Evolutionary conservation across 2,888 invertebrate genomes (phyloP).

Genomic region (Mactromeris polynyma): DNA sequence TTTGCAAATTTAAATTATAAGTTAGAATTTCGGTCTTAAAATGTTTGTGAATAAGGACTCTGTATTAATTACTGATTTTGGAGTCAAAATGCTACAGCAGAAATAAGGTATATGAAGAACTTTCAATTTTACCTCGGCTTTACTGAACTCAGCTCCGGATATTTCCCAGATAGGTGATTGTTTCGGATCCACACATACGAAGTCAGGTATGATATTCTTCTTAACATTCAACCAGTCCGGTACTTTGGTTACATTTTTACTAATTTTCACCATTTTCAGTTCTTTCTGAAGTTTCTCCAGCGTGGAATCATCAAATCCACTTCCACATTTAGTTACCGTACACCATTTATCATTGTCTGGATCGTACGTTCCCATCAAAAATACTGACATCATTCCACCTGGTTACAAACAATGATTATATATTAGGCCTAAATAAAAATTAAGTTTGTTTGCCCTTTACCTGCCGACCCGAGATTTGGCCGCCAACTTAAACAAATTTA

Average conservation of each 20-base stretch:
- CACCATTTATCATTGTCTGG: slow-evolving; percentile 91
- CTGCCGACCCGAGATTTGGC: too few relatives aligned
- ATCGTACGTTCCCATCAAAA: slow-evolving; percentile 97
- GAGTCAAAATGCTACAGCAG: too few relatives aligned
- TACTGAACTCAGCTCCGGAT: slow-evolving; percentile 91
- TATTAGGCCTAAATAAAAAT: too few relatives aligned
- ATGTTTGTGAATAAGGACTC: too few relatives aligned
- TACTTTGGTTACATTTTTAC: slow-evolving; percentile 88
- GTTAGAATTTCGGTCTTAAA: too few relatives aligned
- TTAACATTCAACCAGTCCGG: slow-evolving; percentile 95
- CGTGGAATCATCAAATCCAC: slow-evolving; percentile 95
- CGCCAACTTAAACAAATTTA: too few relatives aligned
- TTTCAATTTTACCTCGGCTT: slow-evolving; percentile 84
- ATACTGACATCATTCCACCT: slow-evolving; percentile 96
- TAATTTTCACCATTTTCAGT: slow-evolving; percentile 93
- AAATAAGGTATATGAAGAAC: too few relatives aligned
- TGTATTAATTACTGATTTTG: too few relatives aligned
- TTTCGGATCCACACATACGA: slow-evolving; percentile 94
- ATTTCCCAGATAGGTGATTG: slow-evolving; percentile 96
- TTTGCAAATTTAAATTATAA: too few relatives aligned
- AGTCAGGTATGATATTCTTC: slow-evolving; percentile 95
- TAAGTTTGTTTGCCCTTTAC: too few relatives aligned
- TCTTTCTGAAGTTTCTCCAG: slow-evolving; percentile 91
- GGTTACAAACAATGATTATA: background rate
- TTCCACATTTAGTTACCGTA: slow-evolving; percentile 94